A percentile compares a stretch with the other conserved stretches of the same genome.
phyloP scores from a whole-genome alignment of 2,797 vertebrate species.

The Acipenser transmontanus region DNA sequence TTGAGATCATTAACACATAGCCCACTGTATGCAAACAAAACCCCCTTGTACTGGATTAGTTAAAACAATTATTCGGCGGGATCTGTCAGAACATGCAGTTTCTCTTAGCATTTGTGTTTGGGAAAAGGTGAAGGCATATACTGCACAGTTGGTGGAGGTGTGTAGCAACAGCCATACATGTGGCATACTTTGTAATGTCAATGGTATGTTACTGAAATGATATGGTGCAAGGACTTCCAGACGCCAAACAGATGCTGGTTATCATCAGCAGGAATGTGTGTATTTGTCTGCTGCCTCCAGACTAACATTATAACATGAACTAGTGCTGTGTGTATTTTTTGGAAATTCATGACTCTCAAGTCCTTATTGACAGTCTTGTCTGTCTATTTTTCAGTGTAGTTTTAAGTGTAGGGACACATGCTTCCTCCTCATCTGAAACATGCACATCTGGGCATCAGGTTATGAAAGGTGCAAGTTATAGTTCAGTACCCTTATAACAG shows the following conservation, averaged over 20 bases:
- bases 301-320: neutral
- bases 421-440: too few species aligned
- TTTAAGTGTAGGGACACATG: too few species aligned
- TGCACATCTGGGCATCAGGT: too few species aligned
- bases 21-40: slow-evolving; percentile 1
- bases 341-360: too few species aligned
- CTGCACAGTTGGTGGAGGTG: slow-evolving; percentile 50
- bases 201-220: slow-evolving; percentile 58
- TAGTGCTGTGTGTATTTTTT: too few species aligned
- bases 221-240: slow-evolving; percentile 42
- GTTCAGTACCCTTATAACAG: too few species aligned
- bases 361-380: too few species aligned
- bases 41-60: slow-evolving; percentile 18
- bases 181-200: slow-evolving; percentile 56
- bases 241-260: slow-evolving; percentile 38
- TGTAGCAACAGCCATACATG: slow-evolving; percentile 42
- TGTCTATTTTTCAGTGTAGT: too few species aligned
- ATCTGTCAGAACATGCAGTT: slow-evolving; percentile 51
- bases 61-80: slow-evolving; percentile 19
- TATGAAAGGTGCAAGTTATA: too few species aligned
- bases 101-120: slow-evolving; percentile 32
- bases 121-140: slow-evolving; percentile 41
- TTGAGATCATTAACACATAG: too few species aligned
- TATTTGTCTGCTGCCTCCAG: neutral
- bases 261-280: slow-evolving; percentile 30